Base-by-base conservation (phyloP, 2,113 vertebrate species). In the Speoplatyrhinus poulsoni region DNA sequence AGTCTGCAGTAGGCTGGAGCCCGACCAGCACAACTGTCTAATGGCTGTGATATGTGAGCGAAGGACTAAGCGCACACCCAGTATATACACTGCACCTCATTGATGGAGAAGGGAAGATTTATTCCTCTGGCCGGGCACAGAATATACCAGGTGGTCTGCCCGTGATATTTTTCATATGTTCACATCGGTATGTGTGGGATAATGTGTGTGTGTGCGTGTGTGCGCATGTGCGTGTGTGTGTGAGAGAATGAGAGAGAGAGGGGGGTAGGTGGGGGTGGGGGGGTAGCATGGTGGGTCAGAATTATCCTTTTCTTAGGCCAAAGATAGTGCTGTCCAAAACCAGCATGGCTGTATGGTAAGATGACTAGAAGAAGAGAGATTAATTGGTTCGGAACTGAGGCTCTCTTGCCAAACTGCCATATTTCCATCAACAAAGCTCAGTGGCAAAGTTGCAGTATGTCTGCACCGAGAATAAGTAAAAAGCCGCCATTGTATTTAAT, bases 141-240 rank as follows among this genome's bases (percentile, higher is more conserved):
- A 85, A 79, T 41, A 87, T 16, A 72, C 87, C 85, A 89, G 88
- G 85, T 90, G 89, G 85, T 90, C 89, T 69, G 61, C 69, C 79
- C 87, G 80, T 87, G 87, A 89, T 82, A 88, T 79, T 84, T 91
- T 89, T 90, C 88, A 83, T 88, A 79, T 85, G 84, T 76, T 74
- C 69, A 84, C 73, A 85, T 57, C 80, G 75, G 81, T 86, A 82
- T 86, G 85, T 87, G 87, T 90, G 85, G 88, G 87, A 83, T 82
- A 86, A 82, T 60, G 68, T 69, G 17, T 60, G 66, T 57, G 69
- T 59, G 55, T 16, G 56, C 48, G 54, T 9, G 64, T 56, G 64
- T 8, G 61, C 26, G 9, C 10, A 16, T 58, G 65, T n/a, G 16
- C 10, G 46, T 46, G 52, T 17, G 52, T 46, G 12, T 19, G 16